These are phyloP conservation scores for Helleia helle DNA, from an alignment of 2,888 invertebrate species.

Conservation along the genomic window DNA sequence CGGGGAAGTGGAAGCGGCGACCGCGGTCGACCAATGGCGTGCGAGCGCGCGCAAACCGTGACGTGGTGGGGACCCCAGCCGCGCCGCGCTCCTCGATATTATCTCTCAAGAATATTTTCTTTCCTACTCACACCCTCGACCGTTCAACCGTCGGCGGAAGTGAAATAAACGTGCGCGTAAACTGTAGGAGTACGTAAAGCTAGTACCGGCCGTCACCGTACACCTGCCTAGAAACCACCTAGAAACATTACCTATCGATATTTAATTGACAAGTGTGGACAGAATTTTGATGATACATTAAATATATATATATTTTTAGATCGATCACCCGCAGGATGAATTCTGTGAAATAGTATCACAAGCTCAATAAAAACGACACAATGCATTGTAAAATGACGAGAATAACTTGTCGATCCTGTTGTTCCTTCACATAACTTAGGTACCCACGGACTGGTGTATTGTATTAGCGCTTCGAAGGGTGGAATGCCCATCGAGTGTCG, in stretches of 20 bases:
- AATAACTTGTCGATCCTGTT: slow-evolving; percentile 6
- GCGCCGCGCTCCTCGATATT: slow-evolving; percentile 42
- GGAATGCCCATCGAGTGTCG: no score
- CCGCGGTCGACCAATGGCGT: slow-evolving; percentile 40
- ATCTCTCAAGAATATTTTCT: slow-evolving; percentile 68
- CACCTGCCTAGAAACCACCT: slow-evolving; percentile 23
- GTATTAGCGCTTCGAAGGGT: no score
- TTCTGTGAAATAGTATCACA: neutral
- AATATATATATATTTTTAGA: neutral
- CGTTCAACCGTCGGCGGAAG: slow-evolving; percentile 69
- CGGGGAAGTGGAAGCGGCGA: slow-evolving; percentile 33
- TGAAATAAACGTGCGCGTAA: slow-evolving; percentile 66
- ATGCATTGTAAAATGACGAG: slow-evolving; percentile 3
- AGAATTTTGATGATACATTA: no score
- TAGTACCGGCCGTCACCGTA: slow-evolving; percentile 21
- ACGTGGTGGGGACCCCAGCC: slow-evolving; percentile 45
- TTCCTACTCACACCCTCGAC: slow-evolving; percentile 52
- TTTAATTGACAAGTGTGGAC: neutral
- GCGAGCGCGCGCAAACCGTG: slow-evolving; percentile 51
- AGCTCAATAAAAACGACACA: neutral
- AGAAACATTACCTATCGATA: no score
- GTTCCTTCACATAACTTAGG: no score
- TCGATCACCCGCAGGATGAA: neutral
- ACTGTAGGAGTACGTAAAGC: slow-evolving; percentile 41
- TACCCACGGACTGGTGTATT: no score